Conservation (phyloP, 2,113 vertebrate genomes). For the Echinops telfairi region DNA sequence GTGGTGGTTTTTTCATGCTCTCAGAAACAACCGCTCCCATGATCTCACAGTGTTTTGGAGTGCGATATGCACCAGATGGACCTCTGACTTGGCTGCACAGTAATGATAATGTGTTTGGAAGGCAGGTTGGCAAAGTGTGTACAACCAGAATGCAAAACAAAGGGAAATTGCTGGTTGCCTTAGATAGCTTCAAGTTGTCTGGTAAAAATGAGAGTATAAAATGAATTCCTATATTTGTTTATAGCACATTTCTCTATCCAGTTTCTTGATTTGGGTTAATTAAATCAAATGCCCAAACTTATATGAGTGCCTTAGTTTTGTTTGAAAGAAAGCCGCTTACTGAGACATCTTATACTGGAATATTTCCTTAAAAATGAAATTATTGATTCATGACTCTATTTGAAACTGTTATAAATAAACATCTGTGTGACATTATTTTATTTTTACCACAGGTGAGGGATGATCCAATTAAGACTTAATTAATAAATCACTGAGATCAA, state of each 20-base stretch:
- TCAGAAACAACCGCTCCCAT: background rate
- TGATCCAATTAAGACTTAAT: background rate
- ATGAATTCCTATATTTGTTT: background rate
- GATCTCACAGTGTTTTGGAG: slow-evolving; percentile 48
- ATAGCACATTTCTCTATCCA: slow-evolving; percentile 35
- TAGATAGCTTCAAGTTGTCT: slow-evolving; percentile 6
- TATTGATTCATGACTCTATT: background rate
- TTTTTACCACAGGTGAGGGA: background rate
- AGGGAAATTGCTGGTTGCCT: background rate
- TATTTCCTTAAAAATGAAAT: background rate
- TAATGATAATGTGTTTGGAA: slow-evolving; percentile 42
- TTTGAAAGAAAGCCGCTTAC: slow-evolving; percentile 37
- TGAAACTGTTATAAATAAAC: background rate
- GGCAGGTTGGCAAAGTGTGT: slow-evolving; percentile 31
- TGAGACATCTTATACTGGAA: background rate
- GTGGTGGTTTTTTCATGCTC: background rate
- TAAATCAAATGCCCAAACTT: slow-evolving; percentile 43
- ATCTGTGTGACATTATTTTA: background rate
- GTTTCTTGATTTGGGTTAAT: slow-evolving; percentile 27
- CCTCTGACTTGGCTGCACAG: slow-evolving; percentile 18
- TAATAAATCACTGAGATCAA: background rate
- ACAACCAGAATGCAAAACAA: slow-evolving; percentile 67
- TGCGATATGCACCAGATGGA: slow-evolving; percentile 59
- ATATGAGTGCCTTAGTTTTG: slow-evolving; percentile 41
- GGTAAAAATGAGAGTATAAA: background rate